These are phyloP conservation scores for Pygathrix nemaeus DNA, from an alignment of 2,113 vertebrate species.

Conservation along the genomic window DNA sequence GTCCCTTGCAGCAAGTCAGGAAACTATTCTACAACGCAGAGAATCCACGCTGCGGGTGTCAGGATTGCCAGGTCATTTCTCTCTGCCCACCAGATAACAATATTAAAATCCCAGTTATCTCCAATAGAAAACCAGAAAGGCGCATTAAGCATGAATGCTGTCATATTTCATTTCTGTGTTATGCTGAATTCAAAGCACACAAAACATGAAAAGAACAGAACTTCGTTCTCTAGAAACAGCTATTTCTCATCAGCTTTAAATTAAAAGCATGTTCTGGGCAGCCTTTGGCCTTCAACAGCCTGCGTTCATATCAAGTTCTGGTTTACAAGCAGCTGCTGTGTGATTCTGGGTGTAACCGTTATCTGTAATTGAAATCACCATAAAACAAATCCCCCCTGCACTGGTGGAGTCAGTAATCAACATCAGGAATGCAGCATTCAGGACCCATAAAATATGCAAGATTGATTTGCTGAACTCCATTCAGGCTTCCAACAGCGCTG, in stretches of 20 bases:
- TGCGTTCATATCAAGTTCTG: background rate
- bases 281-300: background rate
- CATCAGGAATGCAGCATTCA: slow-evolving; percentile 35
- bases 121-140: background rate
- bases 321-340: background rate
- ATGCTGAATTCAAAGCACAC: background rate
- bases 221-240: slow-evolving; percentile 12
- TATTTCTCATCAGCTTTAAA: slow-evolving; percentile 43
- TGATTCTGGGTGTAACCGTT: background rate
- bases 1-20: background rate
- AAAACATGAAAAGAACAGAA: background rate
- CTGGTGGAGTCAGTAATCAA: slow-evolving; percentile 28
- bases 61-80: background rate
- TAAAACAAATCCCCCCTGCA: background rate
- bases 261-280: slow-evolving; percentile 57
- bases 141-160: background rate
- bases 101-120: background rate
- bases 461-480: slow-evolving; percentile 60
- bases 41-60: background rate
- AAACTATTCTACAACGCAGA: background rate
- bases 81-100: background rate
- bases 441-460: slow-evolving; percentile 46
- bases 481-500: slow-evolving; percentile 35
- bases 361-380: slow-evolving; percentile 43
- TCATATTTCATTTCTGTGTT: background rate